Evolutionary conservation across 92 coral and sea anemone genomes (phyloP), one percentile per base, ranked within the genome.

Genomic region (Siderastrea siderea): DNA sequence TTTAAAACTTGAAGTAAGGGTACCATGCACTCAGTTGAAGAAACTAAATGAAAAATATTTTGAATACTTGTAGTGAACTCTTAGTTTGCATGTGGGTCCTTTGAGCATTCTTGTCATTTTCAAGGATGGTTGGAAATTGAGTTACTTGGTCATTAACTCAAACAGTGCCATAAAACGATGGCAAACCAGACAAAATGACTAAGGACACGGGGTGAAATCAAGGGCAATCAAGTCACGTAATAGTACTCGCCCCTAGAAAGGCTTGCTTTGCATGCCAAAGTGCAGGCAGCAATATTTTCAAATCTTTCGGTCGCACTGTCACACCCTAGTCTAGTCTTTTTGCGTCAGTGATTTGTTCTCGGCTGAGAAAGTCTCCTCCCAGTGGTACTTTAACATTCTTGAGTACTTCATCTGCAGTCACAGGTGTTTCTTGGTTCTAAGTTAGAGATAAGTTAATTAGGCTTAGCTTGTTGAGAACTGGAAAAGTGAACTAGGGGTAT

Each of bases 251-350:
- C 86, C 69, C 19, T 3, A 94, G 90, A 67, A 94, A 92, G 13
- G 94, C 11, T 67, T 83, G 88, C 49, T 94, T 94, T 55, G 84
- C 47, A 81, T 94, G 93, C 98, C 94, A 92, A 6, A 89, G 70
- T 5, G 95, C 93, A 3, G 95, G 92, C 93, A 26, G 86, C 60
- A 38, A 92, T 90, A 58, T 74, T 81, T n/a, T 92, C 90, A 80
- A 94, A 94, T n/a, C 84, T 47, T 7, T 89, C 95, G 13, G 77
- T 67, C 1, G 68, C 10, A 4, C 14, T 50, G 65, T 94, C 93
- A 83, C 97, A 94, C 45, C 97, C 97, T 44, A 86, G 43, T 58
- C 95, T 73, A 26, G 88, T 86, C 46, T 74, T 91, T 45, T 94
- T 8, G 94, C 91, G 7, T 94, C 96, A 19, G 94, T 84, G 3